Conservation (phyloP, 2,113 vertebrate genomes). For the Candoia aspera region DNA sequence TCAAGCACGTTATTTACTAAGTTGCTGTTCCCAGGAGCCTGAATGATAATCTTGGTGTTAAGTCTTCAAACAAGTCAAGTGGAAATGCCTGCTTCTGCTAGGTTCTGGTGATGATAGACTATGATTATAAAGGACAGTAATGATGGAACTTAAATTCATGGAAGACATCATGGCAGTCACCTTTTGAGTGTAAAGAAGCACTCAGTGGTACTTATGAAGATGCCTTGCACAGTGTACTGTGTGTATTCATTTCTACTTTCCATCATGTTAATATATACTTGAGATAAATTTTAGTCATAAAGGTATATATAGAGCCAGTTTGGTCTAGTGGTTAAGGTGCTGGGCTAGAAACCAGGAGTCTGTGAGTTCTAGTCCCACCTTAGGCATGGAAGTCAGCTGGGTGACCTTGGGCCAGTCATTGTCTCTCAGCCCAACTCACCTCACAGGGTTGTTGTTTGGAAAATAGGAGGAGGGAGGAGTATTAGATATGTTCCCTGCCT, state of each 20-base stretch:
- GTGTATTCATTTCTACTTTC: background rate
- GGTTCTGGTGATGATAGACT: background rate
- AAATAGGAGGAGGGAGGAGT: too few relatives aligned
- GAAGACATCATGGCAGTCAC: background rate
- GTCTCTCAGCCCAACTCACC: too few relatives aligned
- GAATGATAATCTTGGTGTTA: background rate
- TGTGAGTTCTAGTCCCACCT: too few relatives aligned
- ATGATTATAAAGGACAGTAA: background rate
- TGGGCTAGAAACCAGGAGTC: too few relatives aligned
- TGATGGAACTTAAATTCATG: background rate
- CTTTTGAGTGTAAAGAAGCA: background rate
- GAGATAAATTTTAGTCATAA: background rate
- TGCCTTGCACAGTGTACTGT: background rate
- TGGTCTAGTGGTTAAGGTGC: too few relatives aligned
- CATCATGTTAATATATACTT: background rate
- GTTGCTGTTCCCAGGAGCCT: constrained; percentile 2
- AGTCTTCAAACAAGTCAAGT: background rate
- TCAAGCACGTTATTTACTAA: background rate
- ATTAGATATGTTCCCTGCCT: too few relatives aligned
- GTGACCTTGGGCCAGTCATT: too few relatives aligned
- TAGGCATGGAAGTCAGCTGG: too few relatives aligned
- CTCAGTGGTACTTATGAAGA: background rate
- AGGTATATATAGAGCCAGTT: too few relatives aligned
- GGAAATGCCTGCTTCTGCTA: background rate
- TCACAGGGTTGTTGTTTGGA: too few relatives aligned